These are phyloP conservation scores for Geococcyx californianus DNA, from an alignment of 2,113 vertebrate genomes.

Conservation along the genomic window DNA sequence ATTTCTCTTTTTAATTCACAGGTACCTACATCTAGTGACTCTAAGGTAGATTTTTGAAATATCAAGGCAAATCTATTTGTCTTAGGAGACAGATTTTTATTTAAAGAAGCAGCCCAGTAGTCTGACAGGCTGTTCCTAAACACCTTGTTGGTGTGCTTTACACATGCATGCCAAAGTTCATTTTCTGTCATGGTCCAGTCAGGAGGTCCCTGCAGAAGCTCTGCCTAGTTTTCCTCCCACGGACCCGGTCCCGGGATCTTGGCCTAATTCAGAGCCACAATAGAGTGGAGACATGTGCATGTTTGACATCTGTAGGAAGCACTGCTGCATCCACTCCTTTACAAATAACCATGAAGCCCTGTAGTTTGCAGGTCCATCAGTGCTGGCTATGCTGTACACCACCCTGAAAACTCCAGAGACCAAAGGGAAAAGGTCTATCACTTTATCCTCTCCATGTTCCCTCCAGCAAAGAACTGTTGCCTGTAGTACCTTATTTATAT, in stretches of 20 bases:
- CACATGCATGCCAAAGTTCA: background rate
- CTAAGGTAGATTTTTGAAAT: background rate
- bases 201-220: background rate
- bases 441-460: background rate
- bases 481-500: background rate
- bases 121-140: background rate
- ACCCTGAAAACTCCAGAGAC: rapidly evolving
- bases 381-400: background rate
- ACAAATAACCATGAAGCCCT: background rate
- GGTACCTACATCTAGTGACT: background rate
- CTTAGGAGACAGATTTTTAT: background rate
- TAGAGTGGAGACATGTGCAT: too few species aligned
- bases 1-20: background rate
- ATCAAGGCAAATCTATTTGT: background rate
- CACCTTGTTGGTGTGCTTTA: background rate
- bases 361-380: too few species aligned
- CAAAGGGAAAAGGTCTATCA: background rate
- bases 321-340: background rate
- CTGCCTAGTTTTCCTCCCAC: background rate
- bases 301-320: background rate
- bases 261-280: background rate
- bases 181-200: background rate
- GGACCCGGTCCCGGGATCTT: too few species aligned
- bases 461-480: background rate
- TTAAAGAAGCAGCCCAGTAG: background rate